Conservation (phyloP, 2,113 vertebrate species). For the Seriola dumerili region DNA sequence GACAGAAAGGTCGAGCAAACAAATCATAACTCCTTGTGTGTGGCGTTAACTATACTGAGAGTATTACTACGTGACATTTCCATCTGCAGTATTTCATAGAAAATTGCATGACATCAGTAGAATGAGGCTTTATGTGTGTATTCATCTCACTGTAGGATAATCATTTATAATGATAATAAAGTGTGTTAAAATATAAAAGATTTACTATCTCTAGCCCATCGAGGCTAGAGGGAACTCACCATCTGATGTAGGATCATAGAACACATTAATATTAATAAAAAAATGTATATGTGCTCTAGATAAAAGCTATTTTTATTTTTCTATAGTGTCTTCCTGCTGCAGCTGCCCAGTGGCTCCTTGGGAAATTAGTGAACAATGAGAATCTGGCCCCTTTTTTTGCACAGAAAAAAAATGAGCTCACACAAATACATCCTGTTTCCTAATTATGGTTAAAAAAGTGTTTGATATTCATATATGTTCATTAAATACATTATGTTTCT, state of each 20-base stretch:
- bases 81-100: neutral
- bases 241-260: neutral
- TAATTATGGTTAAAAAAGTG: neutral
- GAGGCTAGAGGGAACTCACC: neutral
- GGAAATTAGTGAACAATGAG: constrained; percentile 21
- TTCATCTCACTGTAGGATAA: neutral
- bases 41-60: neutral
- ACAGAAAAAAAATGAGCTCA: neutral
- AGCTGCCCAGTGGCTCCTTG: constrained; percentile 15
- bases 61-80: neutral
- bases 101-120: neutral
- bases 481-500: neutral
- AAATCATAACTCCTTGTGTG: neutral
- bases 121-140: neutral
- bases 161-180: neutral
- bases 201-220: neutral
- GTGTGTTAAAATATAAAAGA: neutral
- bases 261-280: constrained; percentile 17
- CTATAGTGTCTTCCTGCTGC: neutral
- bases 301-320: neutral
- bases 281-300: neutral
- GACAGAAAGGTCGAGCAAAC: constrained; percentile 16
- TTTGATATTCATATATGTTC: neutral
- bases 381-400: constrained; percentile 13
- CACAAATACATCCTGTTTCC: neutral